Base-by-base conservation (phyloP, 2,888 invertebrate genomes). In the Trichopria drosophilae region DNA sequence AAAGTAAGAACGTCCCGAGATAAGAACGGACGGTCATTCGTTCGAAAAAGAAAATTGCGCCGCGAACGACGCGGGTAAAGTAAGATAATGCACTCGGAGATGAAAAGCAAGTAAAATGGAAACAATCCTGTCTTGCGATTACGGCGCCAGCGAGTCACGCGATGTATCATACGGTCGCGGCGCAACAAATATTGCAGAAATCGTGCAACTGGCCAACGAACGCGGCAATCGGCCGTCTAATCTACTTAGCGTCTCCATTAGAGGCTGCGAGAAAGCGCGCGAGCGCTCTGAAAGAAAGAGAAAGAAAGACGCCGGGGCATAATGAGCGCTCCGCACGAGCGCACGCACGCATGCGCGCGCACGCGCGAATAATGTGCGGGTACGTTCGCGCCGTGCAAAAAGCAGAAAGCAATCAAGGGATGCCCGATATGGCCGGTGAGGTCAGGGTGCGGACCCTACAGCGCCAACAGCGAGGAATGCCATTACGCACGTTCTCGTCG, bases 401-500 rank as follows among this genome's bases (percentile, higher is more conserved):
- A 69, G 63, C 61, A 63, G 64, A 64, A 69, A 65, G 69, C 66
- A 70, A 71, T 71, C 70, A 68, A 63, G 66, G 62, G 63, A 59
- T 60, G 58, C 65, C 69, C 66, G 65, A 72, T 69, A 71, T 67
- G 67, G 61, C 63, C 63, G 63, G 68, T 69, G 70, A 71, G 72
- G 72, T 72, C 71, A 72, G 72, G 70, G 70, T 63, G 65, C 64
- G 65, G 64, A 58, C 57, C 57, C 61, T 59, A 46, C 55, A 52
- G 45, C 51, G 64, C 65, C 62, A 60, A 64, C 65, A 65, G 61
- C 64, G 58, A 62, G 68, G 69, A 71, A 71, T 71, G 69, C 67
- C 68, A 71, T 71, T 70, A 68, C 64, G 58, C 59, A 60, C 51
- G 49, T 42, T 53, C 42, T 43, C 46, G 42, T n/a, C n/a, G n/a